Base-by-base conservation (phyloP, 1,140 invertebrate genomes). In the Drosophila pandora region DNA sequence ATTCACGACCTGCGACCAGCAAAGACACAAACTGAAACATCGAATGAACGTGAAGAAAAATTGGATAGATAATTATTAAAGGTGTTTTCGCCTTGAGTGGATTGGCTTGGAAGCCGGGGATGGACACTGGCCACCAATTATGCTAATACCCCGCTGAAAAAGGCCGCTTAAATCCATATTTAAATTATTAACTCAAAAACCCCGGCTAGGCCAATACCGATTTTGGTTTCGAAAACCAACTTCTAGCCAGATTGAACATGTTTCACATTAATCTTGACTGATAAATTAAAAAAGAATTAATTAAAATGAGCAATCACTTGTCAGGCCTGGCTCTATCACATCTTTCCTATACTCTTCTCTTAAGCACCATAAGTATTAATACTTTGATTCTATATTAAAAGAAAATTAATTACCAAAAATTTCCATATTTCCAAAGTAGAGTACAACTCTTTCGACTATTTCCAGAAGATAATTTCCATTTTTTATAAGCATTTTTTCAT, bases 221-320 rank as follows among this genome's bases (percentile, higher is more conserved):
- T 85, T 56, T 74, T 63, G 60, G 77, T 76, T 69, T 77, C 41
- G 34, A 37, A 75, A 62, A 55, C 60, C 75, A 77, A 78, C 69
- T 62, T 57, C 50, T 76, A 74, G 64, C 72, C 60, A 84, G 79
- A 61, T 79, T 75, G 68, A 71, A 87, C 65, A 88, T 88, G 78
- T 87, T 87, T 68, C 78, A 71, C 82, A 85, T 85, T 85, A 85
- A 85, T 87, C 82, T 88, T 87, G 81, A 71, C 82, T 85, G 78
- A 82, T 82, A 82, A 88, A 85, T 85, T 85, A 87, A 85, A 85
- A 85, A 87, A 54, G 72, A 84, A 84, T 84, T 84, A 81, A 85
- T 85, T 81, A 85, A 81, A 65, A 83, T 79, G 64, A 60, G 52
- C 50, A 77, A 85, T 76, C 80, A 80, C 80, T 72, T 76, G 71